Evolutionary conservation across 2,888 invertebrate genomes (phyloP).

Genomic region (Lottia gigantea): DNA sequence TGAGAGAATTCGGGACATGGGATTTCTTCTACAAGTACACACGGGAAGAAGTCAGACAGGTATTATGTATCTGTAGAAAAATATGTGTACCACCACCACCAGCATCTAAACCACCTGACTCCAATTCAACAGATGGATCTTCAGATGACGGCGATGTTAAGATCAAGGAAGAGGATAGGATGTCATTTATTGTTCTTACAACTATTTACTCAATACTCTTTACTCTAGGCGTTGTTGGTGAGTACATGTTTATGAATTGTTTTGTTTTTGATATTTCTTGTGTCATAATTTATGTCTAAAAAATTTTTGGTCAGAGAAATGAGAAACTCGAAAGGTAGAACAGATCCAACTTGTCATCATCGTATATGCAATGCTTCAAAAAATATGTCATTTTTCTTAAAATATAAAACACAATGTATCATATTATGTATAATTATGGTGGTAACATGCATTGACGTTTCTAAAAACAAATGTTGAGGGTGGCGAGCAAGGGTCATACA

Average conservation of each 20-base stretch:
- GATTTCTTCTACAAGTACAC: conserved; percentile 28
- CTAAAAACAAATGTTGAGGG: too few species aligned
- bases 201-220: conserved; percentile 26
- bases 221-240: conserved; percentile 31
- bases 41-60: conserved; percentile 16
- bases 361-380: too few species aligned
- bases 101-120: neutral
- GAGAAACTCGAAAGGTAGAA: too few species aligned
- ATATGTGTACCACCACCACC: conserved; percentile 18
- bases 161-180: conserved; percentile 25
- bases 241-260: neutral
- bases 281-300: too few species aligned
- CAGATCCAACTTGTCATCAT: too few species aligned
- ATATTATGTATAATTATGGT: too few species aligned
- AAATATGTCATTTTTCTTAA: too few species aligned
- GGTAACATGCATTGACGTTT: too few species aligned
- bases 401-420: too few species aligned
- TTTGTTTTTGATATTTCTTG: too few species aligned
- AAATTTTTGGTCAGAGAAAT: too few species aligned
- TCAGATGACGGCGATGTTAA: conserved; percentile 14
- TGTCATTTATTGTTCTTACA: conserved; percentile 26
- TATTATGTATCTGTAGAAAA: conserved; percentile 26
- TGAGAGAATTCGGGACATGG: conserved; percentile 16
- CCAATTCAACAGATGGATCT: conserved; percentile 10
- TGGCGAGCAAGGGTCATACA: too few species aligned